These are phyloP conservation scores for Pedetes capensis DNA, from an alignment of 2,113 vertebrate species.

Conservation along the genomic window DNA sequence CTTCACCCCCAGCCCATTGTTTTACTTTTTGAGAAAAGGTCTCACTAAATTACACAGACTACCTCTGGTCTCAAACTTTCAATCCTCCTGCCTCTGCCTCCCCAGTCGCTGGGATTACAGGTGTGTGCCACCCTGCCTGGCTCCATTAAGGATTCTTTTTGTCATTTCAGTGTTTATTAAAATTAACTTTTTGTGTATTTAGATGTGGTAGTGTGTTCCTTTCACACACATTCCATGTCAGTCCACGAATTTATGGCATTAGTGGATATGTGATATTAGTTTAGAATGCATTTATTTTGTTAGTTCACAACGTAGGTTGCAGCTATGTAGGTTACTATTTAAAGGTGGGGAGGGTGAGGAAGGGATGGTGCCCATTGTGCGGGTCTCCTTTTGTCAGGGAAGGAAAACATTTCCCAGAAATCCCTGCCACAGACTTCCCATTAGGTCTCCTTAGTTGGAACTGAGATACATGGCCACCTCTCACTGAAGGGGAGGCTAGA, in stretches of 20 bases:
- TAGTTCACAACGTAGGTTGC: not conserved
- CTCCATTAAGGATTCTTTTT: not conserved
- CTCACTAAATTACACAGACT: no score
- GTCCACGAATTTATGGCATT: not conserved
- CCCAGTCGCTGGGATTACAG: no score
- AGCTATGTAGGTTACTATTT: not conserved
- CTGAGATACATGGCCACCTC: not conserved
- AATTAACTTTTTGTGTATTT: not conserved
- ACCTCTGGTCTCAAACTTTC: no score
- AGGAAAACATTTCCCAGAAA: not conserved
- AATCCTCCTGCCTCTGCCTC: no score
- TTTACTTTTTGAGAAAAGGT: no score
- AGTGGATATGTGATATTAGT: not conserved
- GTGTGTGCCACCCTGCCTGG: no score
- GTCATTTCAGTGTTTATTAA: constrained; percentile 13
- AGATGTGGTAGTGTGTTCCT: not conserved
- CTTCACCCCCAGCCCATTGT: no score
- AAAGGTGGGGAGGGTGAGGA: not conserved
- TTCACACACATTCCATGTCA: not conserved
- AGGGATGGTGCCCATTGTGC: not conserved
- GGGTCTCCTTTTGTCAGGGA: not conserved
- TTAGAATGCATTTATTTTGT: constrained; percentile 4
- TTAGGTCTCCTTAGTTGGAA: not conserved
- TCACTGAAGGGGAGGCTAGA: not conserved
- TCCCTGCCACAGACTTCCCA: not conserved